phyloP scores from a whole-genome alignment of 2,113 vertebrate genomes.

The Pan paniscus region DNA sequence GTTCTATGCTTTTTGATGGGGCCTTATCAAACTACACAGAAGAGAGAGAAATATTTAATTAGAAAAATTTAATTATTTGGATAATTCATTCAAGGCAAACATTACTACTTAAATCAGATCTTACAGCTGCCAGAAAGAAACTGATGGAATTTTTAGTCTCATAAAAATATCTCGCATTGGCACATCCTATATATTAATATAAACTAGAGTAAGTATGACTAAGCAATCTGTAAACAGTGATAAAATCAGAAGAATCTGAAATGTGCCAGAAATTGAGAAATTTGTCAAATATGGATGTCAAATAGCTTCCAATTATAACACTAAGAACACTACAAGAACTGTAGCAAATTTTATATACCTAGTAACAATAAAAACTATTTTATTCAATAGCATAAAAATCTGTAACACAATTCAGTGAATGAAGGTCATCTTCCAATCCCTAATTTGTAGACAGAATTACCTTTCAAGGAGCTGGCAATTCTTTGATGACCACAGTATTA shows the following conservation, averaged over 20 bases:
- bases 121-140: neutral
- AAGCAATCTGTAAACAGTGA: neutral
- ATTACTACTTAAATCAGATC: neutral
- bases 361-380: neutral
- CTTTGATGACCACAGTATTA: neutral
- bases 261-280: neutral
- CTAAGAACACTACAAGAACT: neutral
- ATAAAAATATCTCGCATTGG: neutral
- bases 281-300: neutral
- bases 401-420: neutral
- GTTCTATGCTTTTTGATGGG: neutral
- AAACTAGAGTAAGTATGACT: neutral
- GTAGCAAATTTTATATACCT: neutral
- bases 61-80: conserved; percentile 3
- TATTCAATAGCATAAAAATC: conserved; percentile 4
- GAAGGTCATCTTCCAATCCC: neutral
- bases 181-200: neutral
- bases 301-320: neutral
- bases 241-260: conserved; percentile 12
- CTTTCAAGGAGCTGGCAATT: neutral
- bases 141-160: neutral
- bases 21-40: neutral
- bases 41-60: neutral
- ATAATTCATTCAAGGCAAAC: neutral
- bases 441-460: neutral